A percentile compares a stretch with the other conserved stretches of the same genome.
Conservation (phyloP, 2,113 vertebrate species). For the Gavia stellata region DNA sequence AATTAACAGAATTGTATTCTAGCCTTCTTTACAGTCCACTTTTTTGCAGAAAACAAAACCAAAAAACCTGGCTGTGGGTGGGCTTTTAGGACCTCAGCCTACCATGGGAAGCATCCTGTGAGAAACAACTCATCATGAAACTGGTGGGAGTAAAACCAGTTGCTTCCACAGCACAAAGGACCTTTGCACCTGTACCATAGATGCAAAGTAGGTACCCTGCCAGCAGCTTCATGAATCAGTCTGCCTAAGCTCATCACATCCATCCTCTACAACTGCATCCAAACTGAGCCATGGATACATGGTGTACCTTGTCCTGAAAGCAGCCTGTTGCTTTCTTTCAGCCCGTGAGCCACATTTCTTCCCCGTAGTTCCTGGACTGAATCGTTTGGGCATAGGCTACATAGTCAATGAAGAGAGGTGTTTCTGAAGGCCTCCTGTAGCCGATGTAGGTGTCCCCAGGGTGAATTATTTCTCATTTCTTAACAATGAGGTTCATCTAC, state of each 20-base stretch:
- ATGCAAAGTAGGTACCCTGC: not conserved
- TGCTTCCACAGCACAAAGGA: not conserved
- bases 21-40: not conserved
- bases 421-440: not conserved
- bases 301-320: not conserved
- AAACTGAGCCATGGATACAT: not conserved
- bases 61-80: accelerated
- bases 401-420: not conserved
- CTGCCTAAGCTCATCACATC: not conserved
- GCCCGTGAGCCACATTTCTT: not conserved
- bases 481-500: not conserved
- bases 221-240: not conserved
- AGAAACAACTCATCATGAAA: not conserved
- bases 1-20: not conserved
- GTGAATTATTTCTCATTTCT: not conserved
- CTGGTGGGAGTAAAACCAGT: not conserved
- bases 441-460: not conserved
- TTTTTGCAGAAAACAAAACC: not conserved
- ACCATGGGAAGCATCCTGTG: not conserved
- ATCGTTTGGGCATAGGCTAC: not conserved
- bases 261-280: not conserved
- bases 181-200: not conserved
- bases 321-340: not conserved
- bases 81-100: not conserved
- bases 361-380: not conserved